Base-by-base conservation (phyloP, 2,113 vertebrate species). In the Dipodomys merriami region DNA sequence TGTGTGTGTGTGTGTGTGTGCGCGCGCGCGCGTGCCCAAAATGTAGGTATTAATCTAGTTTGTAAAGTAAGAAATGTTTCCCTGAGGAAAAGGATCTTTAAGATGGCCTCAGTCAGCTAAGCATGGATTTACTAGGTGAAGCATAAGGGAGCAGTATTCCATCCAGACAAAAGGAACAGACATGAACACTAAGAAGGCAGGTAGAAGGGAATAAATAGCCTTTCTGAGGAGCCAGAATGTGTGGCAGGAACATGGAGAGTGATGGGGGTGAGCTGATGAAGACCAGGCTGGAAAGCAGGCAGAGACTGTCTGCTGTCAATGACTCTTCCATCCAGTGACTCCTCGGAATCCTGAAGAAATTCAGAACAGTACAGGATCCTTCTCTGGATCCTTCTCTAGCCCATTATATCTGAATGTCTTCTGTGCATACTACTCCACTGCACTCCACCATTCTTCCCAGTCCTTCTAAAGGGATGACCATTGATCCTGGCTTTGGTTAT, bases 41-140 rank as follows among this genome's bases (percentile, higher is more conserved):
- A 86, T 74, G 57, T 20, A 15, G 18, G 4, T 78, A 19, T 53
- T 92, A 44, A 68, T 35, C 33, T 87, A 60, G 27, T 78, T 95
- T 85, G 49, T 64, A 81, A 95, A 88, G 44, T 77, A 78, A n/a
- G 72, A 6, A 77, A 72, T 18, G 12, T 88, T 90, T 76, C 39
- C n/a, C 82, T 90, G 62, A 67, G 29, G 20, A 30, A 93, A 91
- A 57, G 78, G 27, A 88, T n/a, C 22, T 92, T 86, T 72, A 72
- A 80, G 44, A 6, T 72, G 23, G n/a, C 68, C 22, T 76, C 30
- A 83, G 25, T 76, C 91, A 74, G 13, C n/a, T 83, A 79, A 88
- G 57, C 6, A 83, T 62, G 30, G 79, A 83, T 19, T 65, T 91
- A 72, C 10, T 73, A 83, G 16, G 13, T 44, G 39, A 86, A 88